phyloP scores from a whole-genome alignment of 2,888 invertebrate genomes.

The Ctena decussata region DNA sequence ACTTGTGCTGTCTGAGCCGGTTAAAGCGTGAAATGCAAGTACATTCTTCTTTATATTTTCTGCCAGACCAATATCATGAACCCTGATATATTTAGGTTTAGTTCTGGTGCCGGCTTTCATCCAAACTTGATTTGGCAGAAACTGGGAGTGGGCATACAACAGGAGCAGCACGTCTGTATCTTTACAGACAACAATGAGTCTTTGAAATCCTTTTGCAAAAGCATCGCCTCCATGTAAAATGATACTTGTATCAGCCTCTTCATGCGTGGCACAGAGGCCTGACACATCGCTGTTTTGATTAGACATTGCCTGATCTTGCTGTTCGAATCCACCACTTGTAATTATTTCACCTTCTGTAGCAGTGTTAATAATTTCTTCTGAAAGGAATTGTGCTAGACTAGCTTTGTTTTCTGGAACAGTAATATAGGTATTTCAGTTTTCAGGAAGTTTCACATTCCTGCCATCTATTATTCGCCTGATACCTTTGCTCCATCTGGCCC shows the following conservation, averaged over 20 bases:
- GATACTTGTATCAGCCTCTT: constrained; percentile 8
- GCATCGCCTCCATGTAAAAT: not conserved
- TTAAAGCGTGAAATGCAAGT: not conserved
- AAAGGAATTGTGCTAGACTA: too few relatives aligned
- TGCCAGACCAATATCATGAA: not conserved
- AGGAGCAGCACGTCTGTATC: not conserved
- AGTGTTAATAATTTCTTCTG: not conserved
- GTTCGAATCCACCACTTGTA: not conserved
- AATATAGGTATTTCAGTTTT: not conserved
- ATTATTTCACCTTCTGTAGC: not conserved
- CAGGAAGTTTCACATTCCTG: not conserved
- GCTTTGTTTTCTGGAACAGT: not conserved
- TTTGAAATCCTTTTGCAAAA: too few relatives aligned
- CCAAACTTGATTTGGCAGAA: not conserved
- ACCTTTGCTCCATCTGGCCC: not conserved
- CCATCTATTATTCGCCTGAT: not conserved
- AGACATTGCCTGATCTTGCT: not conserved
- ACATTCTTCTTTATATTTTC: not conserved
- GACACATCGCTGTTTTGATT: not conserved
- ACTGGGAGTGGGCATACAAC: not conserved
- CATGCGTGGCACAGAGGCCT: not conserved
- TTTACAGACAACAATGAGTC: not conserved
- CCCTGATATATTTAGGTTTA: not conserved
- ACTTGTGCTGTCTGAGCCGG: too few relatives aligned
- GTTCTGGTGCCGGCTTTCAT: not conserved